Evolutionary conservation across 2,888 invertebrate genomes (phyloP), one percentile per base, ranked within the genome.

Genomic region (Nineta flava): DNA sequence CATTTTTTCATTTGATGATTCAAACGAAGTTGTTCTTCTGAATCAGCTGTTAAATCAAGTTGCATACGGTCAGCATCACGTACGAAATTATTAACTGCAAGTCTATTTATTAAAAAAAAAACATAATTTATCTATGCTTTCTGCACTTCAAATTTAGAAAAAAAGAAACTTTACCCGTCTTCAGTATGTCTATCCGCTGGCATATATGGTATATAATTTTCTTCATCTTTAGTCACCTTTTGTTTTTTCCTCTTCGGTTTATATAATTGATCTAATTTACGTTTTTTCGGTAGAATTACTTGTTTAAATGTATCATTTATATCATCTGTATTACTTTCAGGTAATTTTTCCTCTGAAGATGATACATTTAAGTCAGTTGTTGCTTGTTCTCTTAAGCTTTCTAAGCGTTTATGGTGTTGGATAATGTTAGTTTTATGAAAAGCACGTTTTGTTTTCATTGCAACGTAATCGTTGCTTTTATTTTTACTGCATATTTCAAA

Each of bases 391-490:
- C 64, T 54, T 43, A 63, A 62, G 53, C 69, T 64, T 52, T 68
- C 64, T 15, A 64, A 52, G 55, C 65, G 65, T 52, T 63, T 61
- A 47, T 68, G 70, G 56, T 70, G 68, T 48, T 65, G 65, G 5
- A 58, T 59, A 52, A 82, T 72, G 66, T 72, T 61, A 61, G 78
- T 63, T 63, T 79, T 70, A 68, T 94, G 77, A 61, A 80, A 71
- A 55, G 78, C 73, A 46, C 96, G 76, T 66, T 93, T 94, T 10
- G 77, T 74, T 64, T 91, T 88, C 95, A 97, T 97, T 0, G 87
- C 81, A 51, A 78, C 67, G 56, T 84, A 85, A 61, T 81, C 81
- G 1, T 77, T 73, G 0, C 88, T 84, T 62, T 90, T 80, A 58
- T 81, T 76, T 62, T 83, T 87, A 1, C 84, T 77, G 43, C 87